Evolutionary conservation across 2,113 vertebrate species (phyloP).

Genomic region (Geococcyx californianus): DNA sequence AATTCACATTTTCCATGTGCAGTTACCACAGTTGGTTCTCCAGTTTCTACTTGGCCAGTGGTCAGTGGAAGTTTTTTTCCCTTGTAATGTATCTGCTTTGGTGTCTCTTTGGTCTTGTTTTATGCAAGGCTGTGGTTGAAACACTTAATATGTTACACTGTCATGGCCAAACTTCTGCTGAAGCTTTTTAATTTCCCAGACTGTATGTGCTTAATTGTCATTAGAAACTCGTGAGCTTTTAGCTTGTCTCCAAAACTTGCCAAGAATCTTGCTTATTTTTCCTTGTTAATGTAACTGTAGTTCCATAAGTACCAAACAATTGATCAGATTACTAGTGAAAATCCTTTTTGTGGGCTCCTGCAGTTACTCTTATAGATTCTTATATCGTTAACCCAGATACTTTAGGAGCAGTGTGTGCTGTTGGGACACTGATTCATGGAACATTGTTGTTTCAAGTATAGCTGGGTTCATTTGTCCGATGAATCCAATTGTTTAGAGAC

Average conservation of each 20-base stretch:
- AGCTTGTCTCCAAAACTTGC: conserved; percentile 48
- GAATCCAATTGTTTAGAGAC: conserved; percentile 35
- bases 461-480: conserved; percentile 3
- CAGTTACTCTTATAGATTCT: neutral
- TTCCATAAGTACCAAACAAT: conserved; percentile 14
- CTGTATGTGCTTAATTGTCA: neutral
- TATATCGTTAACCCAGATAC: neutral
- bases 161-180: conserved; percentile 32
- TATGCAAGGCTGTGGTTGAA: conserved; percentile 36
- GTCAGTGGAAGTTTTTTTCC: conserved; percentile 34
- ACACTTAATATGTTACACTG: conserved; percentile 51
- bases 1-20: conserved; percentile 23
- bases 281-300: neutral
- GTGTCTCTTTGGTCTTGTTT: conserved; percentile 56
- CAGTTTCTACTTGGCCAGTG: conserved; percentile 53
- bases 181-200: conserved; percentile 54
- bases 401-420: neutral
- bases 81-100: conserved; percentile 49
- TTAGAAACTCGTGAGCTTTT: conserved; percentile 34
- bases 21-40: conserved; percentile 14
- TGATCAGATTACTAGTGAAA: conserved; percentile 3
- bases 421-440: conserved; percentile 20
- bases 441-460: conserved; percentile 5
- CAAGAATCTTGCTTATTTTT: conserved; percentile 27
- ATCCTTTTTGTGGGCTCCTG: neutral